Evolutionary conservation across 2,797 vertebrate genomes (phyloP).

Genomic region (Mareca penelope): DNA sequence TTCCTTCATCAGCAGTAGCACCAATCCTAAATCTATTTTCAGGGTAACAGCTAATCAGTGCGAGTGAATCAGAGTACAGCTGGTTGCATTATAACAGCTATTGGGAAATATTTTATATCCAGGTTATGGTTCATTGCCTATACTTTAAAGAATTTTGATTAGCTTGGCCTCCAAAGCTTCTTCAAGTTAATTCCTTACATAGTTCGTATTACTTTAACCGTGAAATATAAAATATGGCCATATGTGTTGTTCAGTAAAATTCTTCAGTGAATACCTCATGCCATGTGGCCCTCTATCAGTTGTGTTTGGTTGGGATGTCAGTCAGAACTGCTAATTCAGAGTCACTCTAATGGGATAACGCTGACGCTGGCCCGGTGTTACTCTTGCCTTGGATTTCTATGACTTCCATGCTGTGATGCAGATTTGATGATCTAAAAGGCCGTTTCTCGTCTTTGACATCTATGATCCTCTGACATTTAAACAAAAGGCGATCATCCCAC

Average conservation of each 20-base stretch:
- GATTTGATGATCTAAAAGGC: slow-evolving; percentile 16
- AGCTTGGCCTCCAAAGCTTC: background rate
- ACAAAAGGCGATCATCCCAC: slow-evolving; percentile 58
- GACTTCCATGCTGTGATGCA: background rate
- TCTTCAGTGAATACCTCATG: background rate
- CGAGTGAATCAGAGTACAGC: background rate
- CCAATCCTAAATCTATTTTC: background rate
- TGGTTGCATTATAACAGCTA: background rate
- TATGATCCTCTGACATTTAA: slow-evolving; percentile 64
- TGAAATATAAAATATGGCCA: background rate
- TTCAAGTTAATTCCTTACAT: background rate
- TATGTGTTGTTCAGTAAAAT: background rate
- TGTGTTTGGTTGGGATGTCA: background rate
- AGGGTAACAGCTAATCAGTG: background rate
- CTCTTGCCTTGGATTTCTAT: fast-evolving
- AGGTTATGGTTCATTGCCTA: background rate
- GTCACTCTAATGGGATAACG: fast-evolving
- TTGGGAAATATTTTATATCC: background rate
- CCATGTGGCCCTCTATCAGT: background rate
- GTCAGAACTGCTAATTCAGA: background rate
- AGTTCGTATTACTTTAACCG: background rate
- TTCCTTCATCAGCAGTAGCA: background rate
- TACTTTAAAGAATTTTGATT: background rate
- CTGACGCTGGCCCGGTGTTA: background rate
- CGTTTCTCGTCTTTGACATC: background rate